These are phyloP conservation scores for Gymnarchus niloticus DNA, from an alignment of 2,113 vertebrate genomes.

Conservation along the genomic window DNA sequence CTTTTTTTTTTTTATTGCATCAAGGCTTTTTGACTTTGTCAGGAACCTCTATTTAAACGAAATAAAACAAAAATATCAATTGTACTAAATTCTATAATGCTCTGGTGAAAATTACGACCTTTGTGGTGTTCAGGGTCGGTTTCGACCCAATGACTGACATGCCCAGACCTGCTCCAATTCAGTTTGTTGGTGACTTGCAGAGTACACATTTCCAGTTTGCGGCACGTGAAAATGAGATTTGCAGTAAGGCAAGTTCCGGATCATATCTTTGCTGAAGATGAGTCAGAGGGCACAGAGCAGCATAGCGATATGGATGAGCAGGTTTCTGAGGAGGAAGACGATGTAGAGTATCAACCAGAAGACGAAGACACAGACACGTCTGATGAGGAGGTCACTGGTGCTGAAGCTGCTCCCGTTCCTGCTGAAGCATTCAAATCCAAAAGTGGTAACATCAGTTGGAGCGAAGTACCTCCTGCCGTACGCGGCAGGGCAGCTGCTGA, in stretches of 20 bases:
- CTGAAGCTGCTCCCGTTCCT: background rate
- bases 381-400: background rate
- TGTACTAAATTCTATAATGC: background rate
- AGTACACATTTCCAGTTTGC: constrained; percentile 3
- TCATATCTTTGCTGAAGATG: background rate
- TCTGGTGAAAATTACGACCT: background rate
- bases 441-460: no score
- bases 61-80: background rate
- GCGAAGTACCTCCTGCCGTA: no score
- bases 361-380: background rate
- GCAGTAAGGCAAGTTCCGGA: no score
- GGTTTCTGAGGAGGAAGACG: constrained; percentile 19
- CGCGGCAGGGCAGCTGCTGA: no score
- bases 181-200: background rate
- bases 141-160: background rate
- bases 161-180: background rate
- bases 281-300: background rate
- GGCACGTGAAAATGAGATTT: background rate
- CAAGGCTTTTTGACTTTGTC: background rate
- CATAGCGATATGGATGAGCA: constrained; percentile 1
- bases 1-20: background rate
- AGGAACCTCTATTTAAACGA: no score
- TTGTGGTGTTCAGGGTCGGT: background rate
- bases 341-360: constrained; percentile 24
- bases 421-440: background rate